Percentiles rank a stretch among this genome's conserved stretches.
Evolutionary conservation across 2,113 vertebrate species (phyloP).

Genomic region (Synodontis membranacea): DNA sequence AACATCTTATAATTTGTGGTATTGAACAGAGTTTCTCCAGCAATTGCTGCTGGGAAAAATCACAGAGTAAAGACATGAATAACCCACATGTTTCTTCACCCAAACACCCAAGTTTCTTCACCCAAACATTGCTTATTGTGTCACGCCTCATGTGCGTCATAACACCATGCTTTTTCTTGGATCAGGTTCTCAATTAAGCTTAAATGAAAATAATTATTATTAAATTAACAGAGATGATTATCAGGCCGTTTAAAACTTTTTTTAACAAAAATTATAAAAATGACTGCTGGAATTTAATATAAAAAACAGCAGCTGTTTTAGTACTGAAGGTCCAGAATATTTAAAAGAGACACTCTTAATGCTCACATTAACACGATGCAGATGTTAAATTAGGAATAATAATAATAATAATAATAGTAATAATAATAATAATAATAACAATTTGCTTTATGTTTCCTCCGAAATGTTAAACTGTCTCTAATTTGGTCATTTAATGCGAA

Average conservation of each 20-base stretch:
- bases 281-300: neutral
- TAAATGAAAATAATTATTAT: neutral
- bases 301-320: neutral
- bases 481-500: neutral
- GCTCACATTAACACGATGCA: neutral
- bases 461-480: neutral
- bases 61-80: neutral
- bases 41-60: neutral
- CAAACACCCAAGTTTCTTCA: neutral
- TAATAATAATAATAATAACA: neutral
- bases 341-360: neutral
- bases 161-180: neutral
- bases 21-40: neutral
- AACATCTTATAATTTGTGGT: neutral
- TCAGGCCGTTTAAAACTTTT: neutral
- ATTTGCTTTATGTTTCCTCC: no score
- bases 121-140: neutral
- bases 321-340: neutral
- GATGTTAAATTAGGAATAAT: neutral
- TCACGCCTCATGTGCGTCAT: neutral
- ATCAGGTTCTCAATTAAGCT: neutral
- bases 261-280: no score
- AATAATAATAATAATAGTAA: neutral
- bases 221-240: neutral
- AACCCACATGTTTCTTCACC: neutral